Conservation (phyloP, 2,888 invertebrate species). For the Desoria tigrina region DNA sequence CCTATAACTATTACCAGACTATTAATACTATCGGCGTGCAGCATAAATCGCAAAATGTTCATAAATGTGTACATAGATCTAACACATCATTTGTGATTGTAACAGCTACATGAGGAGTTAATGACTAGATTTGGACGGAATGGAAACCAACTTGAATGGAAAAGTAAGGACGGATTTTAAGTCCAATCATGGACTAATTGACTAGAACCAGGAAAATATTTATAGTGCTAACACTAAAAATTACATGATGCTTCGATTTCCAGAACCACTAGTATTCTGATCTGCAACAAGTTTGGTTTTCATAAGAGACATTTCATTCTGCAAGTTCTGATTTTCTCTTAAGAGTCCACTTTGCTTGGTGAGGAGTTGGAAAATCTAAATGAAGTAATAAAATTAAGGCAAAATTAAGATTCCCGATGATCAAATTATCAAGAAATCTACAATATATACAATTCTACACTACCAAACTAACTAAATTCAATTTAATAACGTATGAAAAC, state of each 20-base stretch:
- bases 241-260: conserved; percentile 18
- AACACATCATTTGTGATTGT: no score
- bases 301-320: conserved; percentile 45
- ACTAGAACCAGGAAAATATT: no score
- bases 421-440: neutral
- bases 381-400: neutral
- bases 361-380: conserved; percentile 53
- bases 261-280: neutral
- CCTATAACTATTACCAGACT: no score
- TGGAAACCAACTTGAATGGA: no score
- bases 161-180: no score
- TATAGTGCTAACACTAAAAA: no score
- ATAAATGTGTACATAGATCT: no score
- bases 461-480: conserved; percentile 10
- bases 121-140: no score
- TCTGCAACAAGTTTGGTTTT: conserved; percentile 38
- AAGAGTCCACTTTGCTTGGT: conserved; percentile 53
- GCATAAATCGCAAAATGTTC: no score
- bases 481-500: conserved; percentile 1
- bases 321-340: conserved; percentile 52
- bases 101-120: no score
- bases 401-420: neutral
- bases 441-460: neutral
- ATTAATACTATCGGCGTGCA: no score
- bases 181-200: no score